phyloP scores from a whole-genome alignment of 2,888 invertebrate genomes.

The Ormyrus rosae region DNA sequence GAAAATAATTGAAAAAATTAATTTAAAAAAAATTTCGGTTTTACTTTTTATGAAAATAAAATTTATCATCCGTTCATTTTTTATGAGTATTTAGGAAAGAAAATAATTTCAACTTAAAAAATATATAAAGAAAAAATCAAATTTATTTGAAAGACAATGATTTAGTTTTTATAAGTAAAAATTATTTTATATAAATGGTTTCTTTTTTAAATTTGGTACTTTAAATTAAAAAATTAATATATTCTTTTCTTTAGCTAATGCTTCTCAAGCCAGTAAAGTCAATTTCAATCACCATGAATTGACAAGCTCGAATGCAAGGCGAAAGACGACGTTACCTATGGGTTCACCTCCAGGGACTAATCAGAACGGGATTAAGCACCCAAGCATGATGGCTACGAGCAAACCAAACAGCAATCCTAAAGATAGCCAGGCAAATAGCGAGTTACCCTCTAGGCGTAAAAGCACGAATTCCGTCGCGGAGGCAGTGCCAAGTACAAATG shows the following conservation, averaged over 20 bases:
- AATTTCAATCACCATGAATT: constrained; percentile 56
- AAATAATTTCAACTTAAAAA: not conserved
- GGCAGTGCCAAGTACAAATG: constrained; percentile 59
- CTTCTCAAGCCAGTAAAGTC: constrained; percentile 53
- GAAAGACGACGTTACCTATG: constrained; percentile 69
- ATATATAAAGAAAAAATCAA: constrained; percentile 3
- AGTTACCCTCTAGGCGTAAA: constrained; percentile 64
- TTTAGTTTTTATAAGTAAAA: not conserved
- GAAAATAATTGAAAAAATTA: no score
- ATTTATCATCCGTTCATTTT: no score
- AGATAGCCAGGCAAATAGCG: constrained; percentile 46
- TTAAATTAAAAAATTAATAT: not conserved
- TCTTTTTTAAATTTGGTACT: not conserved
- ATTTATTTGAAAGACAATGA: not conserved
- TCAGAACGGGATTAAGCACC: constrained; percentile 68
- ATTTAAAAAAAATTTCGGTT: no score
- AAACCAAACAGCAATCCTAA: constrained; percentile 48
- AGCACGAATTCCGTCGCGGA: constrained; percentile 67
- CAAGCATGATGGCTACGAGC: constrained; percentile 66
- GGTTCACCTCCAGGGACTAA: constrained; percentile 68
- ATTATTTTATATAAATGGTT: not conserved
- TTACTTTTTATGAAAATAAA: no score
- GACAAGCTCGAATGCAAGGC: constrained; percentile 67
- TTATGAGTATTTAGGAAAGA: no score
- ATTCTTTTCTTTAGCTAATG: constrained; percentile 34